These are phyloP conservation scores for Hypena proboscidalis DNA, from an alignment of 2,888 invertebrate species.

Conservation along the genomic window DNA sequence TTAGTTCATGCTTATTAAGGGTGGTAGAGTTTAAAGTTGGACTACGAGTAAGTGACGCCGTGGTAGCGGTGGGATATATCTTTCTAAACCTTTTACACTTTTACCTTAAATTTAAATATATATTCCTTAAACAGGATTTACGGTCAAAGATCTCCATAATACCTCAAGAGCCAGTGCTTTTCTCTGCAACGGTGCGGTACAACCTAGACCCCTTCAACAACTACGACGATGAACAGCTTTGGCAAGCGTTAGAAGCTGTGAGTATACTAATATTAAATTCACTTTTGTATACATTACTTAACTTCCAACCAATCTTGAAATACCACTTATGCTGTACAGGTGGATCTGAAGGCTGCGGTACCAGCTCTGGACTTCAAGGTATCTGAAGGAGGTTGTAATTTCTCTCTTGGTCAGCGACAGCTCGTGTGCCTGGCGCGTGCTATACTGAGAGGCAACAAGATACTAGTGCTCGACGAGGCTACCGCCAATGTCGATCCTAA, in stretches of 20 bases:
- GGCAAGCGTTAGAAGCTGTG: conserved; percentile 88
- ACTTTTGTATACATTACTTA: too few species aligned
- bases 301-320: too few species aligned
- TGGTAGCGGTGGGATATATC: too few species aligned
- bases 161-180: conserved; percentile 95
- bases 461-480: conserved; percentile 95
- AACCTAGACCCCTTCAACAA: conserved; percentile 94
- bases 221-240: conserved; percentile 89
- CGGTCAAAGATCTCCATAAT: conserved; percentile 94
- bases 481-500: conserved; percentile 96
- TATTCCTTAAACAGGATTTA: conserved; percentile 86
- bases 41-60: too few species aligned
- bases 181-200: conserved; percentile 91
- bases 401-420: conserved; percentile 96
- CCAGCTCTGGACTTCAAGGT: conserved; percentile 86
- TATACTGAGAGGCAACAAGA: conserved; percentile 91
- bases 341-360: conserved; percentile 90
- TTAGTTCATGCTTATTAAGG: too few species aligned
- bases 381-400: conserved; percentile 92
- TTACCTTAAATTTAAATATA: neutral
- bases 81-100: too few species aligned
- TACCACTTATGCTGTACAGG: conserved; percentile 80
- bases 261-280: neutral
- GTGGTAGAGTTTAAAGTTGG: too few species aligned
- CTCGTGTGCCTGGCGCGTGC: conserved; percentile 93